Conservation (phyloP, 2,113 vertebrate species). For the Pollachius pollachius region DNA sequence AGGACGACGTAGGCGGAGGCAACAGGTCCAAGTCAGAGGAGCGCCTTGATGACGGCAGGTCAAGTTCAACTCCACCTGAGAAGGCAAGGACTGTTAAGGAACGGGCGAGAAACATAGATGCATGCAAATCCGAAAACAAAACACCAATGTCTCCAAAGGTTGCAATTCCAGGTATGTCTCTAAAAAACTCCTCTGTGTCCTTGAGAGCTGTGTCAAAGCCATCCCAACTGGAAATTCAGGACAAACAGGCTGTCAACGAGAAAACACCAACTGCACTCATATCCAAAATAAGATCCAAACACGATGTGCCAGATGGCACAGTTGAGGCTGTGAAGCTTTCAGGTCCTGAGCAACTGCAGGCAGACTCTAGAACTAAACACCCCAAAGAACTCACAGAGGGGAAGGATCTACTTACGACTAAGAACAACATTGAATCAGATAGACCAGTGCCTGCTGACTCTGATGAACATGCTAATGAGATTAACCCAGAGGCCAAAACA, state of each 20-base stretch:
- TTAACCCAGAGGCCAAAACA: constrained; percentile 38
- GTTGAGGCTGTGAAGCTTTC: constrained; percentile 2
- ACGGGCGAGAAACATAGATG: constrained; percentile 39
- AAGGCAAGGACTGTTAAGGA: constrained; percentile 48
- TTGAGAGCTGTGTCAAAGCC: constrained; percentile 13
- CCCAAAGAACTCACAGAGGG: constrained; percentile 12
- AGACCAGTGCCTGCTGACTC: constrained; percentile 13
- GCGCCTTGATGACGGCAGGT: neutral
- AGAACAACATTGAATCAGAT: constrained; percentile 5
- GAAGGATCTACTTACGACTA: constrained; percentile 3
- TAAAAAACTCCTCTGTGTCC: constrained; percentile 16
- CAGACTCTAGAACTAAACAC: constrained; percentile 25
- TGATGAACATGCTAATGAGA: constrained; percentile 10
- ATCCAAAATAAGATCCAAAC: constrained; percentile 41
- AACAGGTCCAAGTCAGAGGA: constrained; percentile 51
- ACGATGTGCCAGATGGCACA: constrained; percentile 36
- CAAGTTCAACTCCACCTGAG: constrained; percentile 32
- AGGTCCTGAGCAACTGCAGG: constrained; percentile 5
- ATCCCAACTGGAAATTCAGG: constrained; percentile 51
- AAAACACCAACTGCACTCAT: constrained; percentile 4
- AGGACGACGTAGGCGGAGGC: constrained; percentile 4
- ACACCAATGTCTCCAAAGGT: constrained; percentile 14
- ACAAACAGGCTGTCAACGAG: constrained; percentile 44
- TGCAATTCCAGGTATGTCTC: constrained; percentile 32
- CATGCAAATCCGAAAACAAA: neutral